Evolutionary conservation across 2,888 invertebrate genomes (phyloP), one percentile per base, ranked within the genome.

Genomic region (Nemurella pictetii): DNA sequence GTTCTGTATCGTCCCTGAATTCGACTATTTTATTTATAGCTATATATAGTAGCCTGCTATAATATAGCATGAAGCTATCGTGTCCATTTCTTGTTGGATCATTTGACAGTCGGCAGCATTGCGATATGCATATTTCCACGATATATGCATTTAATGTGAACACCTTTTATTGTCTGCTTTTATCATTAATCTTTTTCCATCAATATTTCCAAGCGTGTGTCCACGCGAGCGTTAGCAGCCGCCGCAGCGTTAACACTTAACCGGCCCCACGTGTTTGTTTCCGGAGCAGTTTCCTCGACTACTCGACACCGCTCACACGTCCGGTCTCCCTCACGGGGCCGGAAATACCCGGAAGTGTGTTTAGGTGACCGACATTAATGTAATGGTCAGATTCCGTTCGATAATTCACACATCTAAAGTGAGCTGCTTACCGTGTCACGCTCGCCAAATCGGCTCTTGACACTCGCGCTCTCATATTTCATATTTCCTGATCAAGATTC

Each of bases 341-440:
- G 75, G 75, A 75, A 75, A 75, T 28, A 75, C 30, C 83, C 30
- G 74, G 78, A 83, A 83, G 74, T 36, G 83, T 28, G 73, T 77
- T 77, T 82, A 73, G 73, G 78, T 83, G 27, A 29, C 78, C 83
- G 30, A 75, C 83, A 78, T 36, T 35, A 35, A 35, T 32, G 32
- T 77, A 83, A 83, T 83, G 74, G 55, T 82, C 72, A 26, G 25
- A 82, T 82, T 82, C 83, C 78, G 77, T 32, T 75, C 55, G 35
- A 83, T 83, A 55, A 83, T 83, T 83, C 73, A 74, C 55, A 80
- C 75, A 20, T 55, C 55, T 55, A 55, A 55, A 55, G 55, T 55
- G 55, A 12, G n/a, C 20, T 12, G 55, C 55, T 20, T 55, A 20
- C 20, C 55, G 20, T 55, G 55, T 1, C 20, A 7, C 20, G 5